Evolutionary conservation across 2,797 vertebrate species (phyloP), one percentile per base, ranked within the genome.

Genomic region (Xiphorhynchus erythropygius): DNA sequence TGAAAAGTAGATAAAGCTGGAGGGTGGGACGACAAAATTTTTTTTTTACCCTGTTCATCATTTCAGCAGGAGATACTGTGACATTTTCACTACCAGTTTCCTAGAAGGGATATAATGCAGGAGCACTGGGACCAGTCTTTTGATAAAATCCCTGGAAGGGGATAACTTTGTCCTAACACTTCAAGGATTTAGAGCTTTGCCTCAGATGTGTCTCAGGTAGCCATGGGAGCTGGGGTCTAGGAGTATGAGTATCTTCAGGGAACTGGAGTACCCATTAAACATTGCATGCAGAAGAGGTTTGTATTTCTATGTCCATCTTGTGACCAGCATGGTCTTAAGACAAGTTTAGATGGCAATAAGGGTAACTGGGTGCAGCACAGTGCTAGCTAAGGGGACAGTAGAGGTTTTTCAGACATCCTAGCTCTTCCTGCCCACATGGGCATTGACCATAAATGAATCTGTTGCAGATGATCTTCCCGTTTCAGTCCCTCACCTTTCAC

Each of bases 121-220:
- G 33, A 94, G n/a, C 19, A 68, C 19, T 18, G 35, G 22, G 53
- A 80, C 18, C 23, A 46, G 13, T 9, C 37, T 52, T 90, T 56
- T 74, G 59, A 88, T 44, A 59, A 81, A 81, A 71, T 47, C 46
- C 37, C 25, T 76, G 39, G 75, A 92, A 93, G 21, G 18, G 83
- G 13, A 73, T 23, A 42, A 27, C 12, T 75, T 71, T 83, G 49
- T 60, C 53, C 5, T 83, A 77, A 85, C 15, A 14, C 37, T 80
- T 91, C 22, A 87, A 80, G 62, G 80, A 83, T 87, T n/a, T 60
- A 3, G 28, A 78, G 57, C 8, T 83, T 56, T 88, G 5, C n/a
- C 64, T 88, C 27, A 83, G 32, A 30, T 64, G 8, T 39, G 10
- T 49, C n/a, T 79, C 35, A 83, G 50, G 19, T 25, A 62, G 15